Evolutionary conservation across 1,140 invertebrate species (phyloP), one percentile per base, ranked within the genome.

Genomic region (Sesamia nonagrioides): DNA sequence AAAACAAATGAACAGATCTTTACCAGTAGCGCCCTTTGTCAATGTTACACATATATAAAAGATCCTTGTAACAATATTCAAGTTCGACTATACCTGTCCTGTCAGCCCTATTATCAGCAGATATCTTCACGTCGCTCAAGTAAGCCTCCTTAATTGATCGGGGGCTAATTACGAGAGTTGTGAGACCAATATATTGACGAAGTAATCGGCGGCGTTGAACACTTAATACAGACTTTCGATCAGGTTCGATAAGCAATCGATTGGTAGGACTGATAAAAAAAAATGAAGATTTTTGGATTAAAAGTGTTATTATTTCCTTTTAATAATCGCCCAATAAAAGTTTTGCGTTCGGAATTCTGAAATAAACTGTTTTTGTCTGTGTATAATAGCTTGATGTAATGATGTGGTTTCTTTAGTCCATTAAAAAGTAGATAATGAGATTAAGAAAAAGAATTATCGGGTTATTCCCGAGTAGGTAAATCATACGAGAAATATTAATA

Each of bases 111-210:
- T 61, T 6, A 21, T 52, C 37, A 66, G 58, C 18, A n/a, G 48
- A 66, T 66, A 76, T 66, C 56, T 33, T 68, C 48, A 18, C 48
- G 52, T 82, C 78, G 81, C 76, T 77, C 74, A 78, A 83, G 79
- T 37, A 52, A 71, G 18, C 66, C 68, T 69, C 84, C 78, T 85
- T 87, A 86, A 88, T 88, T 88, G 80, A 81, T 84, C 37, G 69
- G 77, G 45, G 78, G 66, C 80, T 89, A 89, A 88, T 89, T 87
- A 87, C 61, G 40, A 52, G 78, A 78, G 73, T 75, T 69, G 71
- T 42, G 79, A 72, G 68, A 69, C 68, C 81, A 56, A 79, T 75
- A 79, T 77, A 78, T 82, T 82, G 75, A 76, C 79, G 48, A 56
- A 72, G 40, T 72, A 71, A 80, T 61, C 71, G 37, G 21, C 37